phyloP scores from a whole-genome alignment of 2,113 vertebrate species.

The Balaeniceps rex region DNA sequence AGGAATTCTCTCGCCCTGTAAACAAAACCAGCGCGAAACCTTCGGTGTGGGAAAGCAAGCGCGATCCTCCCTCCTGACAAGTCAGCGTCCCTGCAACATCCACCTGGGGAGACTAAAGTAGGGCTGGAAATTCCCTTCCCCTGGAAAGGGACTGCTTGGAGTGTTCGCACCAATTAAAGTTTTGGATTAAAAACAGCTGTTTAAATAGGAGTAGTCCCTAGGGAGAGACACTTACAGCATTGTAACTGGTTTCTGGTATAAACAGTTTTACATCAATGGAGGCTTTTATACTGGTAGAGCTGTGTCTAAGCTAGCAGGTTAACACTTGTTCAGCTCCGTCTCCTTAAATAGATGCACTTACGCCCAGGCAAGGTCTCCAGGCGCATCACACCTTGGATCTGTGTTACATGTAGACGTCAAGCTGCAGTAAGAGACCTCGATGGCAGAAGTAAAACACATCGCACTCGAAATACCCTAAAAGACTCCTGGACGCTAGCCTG shows the following conservation, averaged over 20 bases:
- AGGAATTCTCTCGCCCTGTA: background rate
- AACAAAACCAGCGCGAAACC: background rate
- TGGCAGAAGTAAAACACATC: background rate
- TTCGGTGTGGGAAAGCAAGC: background rate
- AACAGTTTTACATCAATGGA: constrained; percentile 10
- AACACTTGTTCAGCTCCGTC: background rate
- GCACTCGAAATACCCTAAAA: background rate
- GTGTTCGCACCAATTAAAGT: constrained; percentile 25
- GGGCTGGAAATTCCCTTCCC: constrained; percentile 38
- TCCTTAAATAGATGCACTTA: background rate
- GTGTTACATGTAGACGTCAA: rapidly evolving
- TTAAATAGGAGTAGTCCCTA: constrained; percentile 3
- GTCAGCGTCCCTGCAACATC: background rate
- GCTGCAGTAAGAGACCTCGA: background rate
- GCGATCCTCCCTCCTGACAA: background rate
- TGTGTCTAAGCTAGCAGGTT: background rate
- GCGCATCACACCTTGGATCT: background rate
- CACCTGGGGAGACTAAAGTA: background rate
- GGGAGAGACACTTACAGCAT: constrained; percentile 28
- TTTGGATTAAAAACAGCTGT: constrained; percentile 24
- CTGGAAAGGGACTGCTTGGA: background rate
- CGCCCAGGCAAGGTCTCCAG: background rate
- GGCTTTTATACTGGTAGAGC: background rate
- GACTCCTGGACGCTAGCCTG: background rate
- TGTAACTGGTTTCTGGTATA: constrained; percentile 6